These are phyloP conservation scores for Drosophila algonquin DNA, from an alignment of 2,888 invertebrate species.

Conservation along the genomic window DNA sequence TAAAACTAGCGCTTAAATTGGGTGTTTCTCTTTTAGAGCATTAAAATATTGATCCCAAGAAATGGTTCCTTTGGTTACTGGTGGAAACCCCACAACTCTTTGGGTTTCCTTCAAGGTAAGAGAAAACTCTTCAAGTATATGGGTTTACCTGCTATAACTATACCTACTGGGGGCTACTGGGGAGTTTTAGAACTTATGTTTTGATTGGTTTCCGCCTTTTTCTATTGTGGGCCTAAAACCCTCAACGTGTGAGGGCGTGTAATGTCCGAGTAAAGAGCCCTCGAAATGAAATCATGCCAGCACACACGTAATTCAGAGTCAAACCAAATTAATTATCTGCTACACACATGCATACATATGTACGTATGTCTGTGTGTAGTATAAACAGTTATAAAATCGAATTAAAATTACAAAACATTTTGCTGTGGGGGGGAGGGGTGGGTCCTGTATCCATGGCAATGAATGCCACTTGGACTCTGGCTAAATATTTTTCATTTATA, in stretches of 20 bases:
- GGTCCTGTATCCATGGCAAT: constrained; percentile 15
- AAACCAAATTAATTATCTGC: constrained; percentile 60
- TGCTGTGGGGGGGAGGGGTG: neutral
- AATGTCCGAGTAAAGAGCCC: constrained; percentile 20
- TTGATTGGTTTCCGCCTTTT: neutral
- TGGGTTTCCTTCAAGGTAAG: no score
- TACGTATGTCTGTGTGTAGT: neutral
- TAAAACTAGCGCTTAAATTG: no score
- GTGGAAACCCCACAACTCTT: no score
- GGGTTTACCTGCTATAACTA: no score
- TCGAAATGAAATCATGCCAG: constrained; percentile 39
- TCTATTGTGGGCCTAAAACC: neutral
- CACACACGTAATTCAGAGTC: constrained; percentile 44
- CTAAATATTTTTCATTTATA: constrained; percentile 51
- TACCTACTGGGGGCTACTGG: no score
- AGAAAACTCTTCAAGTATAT: no score
- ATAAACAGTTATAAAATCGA: constrained; percentile 49
- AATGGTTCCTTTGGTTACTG: no score
- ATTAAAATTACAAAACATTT: constrained; percentile 52
- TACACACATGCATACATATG: no score
- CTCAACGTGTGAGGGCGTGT: neutral
- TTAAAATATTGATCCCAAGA: no score
- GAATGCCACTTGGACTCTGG: constrained; percentile 13
- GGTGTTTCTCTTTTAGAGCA: no score
- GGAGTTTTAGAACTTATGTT: neutral